These are phyloP conservation scores for Serinus canaria DNA, from an alignment of 2,113 vertebrate species.

Conservation along the genomic window DNA sequence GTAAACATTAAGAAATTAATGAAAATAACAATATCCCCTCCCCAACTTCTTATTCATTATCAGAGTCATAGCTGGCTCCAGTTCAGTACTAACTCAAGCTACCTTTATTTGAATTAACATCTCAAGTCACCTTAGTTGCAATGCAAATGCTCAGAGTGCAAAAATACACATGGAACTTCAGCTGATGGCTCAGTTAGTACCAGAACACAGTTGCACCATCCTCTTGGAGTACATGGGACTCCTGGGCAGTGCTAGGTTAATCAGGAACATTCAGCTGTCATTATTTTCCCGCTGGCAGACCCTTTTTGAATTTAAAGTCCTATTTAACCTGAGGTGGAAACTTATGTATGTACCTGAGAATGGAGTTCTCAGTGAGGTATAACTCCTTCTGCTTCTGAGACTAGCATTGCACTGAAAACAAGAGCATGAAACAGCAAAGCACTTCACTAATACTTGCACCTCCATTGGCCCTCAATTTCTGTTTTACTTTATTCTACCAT, in stretches of 20 bases:
- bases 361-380: not conserved
- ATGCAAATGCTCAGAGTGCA: not conserved
- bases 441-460: not conserved
- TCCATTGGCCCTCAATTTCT: not conserved
- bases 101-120: not conserved
- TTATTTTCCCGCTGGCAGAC: not conserved
- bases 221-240: not conserved
- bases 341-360: not conserved
- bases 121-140: not conserved
- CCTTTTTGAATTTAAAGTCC: not conserved
- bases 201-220: not conserved
- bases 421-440: not conserved
- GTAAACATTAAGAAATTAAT: not conserved
- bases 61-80: not conserved
- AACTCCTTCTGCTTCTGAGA: not conserved
- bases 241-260: not conserved
- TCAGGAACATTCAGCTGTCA: not conserved
- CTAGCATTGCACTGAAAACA: not conserved
- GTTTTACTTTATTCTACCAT: not conserved
- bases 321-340: not conserved
- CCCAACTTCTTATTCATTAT: not conserved
- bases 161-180: not conserved
- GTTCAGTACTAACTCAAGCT: not conserved
- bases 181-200: not conserved
- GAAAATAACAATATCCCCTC: not conserved